These are phyloP conservation scores for Cheilosia soror DNA, from an alignment of 2,888 invertebrate species.

Conservation along the genomic window DNA sequence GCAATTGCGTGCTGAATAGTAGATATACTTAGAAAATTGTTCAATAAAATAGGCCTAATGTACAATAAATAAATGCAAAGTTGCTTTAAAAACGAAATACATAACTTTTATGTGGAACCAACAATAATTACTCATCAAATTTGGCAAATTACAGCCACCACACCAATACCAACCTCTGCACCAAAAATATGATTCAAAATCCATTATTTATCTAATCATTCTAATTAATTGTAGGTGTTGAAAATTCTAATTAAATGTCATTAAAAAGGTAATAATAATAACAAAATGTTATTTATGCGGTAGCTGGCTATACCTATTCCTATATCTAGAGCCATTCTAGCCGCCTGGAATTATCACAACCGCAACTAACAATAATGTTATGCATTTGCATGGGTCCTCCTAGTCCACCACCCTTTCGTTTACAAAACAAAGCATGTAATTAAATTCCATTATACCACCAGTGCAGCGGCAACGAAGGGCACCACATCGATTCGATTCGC, in stretches of 20 bases:
- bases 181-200: not conserved
- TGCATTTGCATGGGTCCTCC: not conserved
- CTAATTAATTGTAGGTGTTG: conserved; percentile 62
- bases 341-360: conserved; percentile 11
- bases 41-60: no score
- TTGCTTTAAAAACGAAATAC: no score
- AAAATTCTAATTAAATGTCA: conserved; percentile 63
- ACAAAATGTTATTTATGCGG: conserved; percentile 25
- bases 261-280: conserved; percentile 54
- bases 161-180: no score
- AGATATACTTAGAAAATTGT: no score
- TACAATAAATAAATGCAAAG: no score
- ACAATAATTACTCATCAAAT: no score
- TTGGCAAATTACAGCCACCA: no score
- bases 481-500: conserved; percentile 54
- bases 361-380: conserved; percentile 5
- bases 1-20: no score
- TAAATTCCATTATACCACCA: conserved; percentile 53
- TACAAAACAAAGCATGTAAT: conserved; percentile 36
- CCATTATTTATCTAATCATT: conserved; percentile 33
- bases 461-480: conserved; percentile 13
- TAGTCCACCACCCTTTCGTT: not conserved
- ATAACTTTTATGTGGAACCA: no score
- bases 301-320: not conserved
- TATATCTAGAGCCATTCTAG: not conserved